These are phyloP conservation scores for Furcula furcula DNA, from an alignment of 2,888 invertebrate species.

Conservation along the genomic window DNA sequence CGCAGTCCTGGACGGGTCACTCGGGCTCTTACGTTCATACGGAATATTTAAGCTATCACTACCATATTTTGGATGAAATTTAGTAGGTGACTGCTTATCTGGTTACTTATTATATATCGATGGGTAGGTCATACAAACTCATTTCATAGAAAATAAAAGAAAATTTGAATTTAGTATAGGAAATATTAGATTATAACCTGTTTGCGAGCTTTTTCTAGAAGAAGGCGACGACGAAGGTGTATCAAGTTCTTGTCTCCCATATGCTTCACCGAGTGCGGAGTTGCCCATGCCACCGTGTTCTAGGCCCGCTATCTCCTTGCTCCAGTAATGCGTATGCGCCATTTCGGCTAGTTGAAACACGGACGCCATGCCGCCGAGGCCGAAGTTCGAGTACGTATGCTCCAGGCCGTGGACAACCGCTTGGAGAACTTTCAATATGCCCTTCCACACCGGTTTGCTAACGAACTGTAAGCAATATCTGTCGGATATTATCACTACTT, in stretches of 20 bases:
- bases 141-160: too few relatives aligned
- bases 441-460: conserved; percentile 96
- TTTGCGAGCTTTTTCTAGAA: conserved; percentile 86
- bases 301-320: conserved; percentile 87
- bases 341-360: conserved; percentile 98
- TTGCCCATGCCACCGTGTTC: conserved; percentile 80
- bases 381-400: conserved; percentile 95
- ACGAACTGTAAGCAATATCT: conserved; percentile 86
- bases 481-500: too few relatives aligned
- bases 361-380: conserved; percentile 98
- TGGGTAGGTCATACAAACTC: too few relatives aligned
- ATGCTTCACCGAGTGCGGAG: conserved; percentile 53
- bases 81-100: too few relatives aligned
- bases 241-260: conserved; percentile 52
- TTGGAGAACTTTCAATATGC: conserved; percentile 95
- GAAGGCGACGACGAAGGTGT: conserved; percentile 71
- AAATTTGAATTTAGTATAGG: too few relatives aligned
- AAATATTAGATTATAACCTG: too few relatives aligned
- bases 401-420: conserved; percentile 95
- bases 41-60: too few relatives aligned
- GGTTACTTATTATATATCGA: too few relatives aligned
- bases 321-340: conserved; percentile 99
- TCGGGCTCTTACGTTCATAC: too few relatives aligned
- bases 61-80: too few relatives aligned
- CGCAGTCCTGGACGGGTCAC: too few relatives aligned